Evolutionary conservation across 1,140 invertebrate species (phyloP).

Genomic region (Ylistrum balloti): DNA sequence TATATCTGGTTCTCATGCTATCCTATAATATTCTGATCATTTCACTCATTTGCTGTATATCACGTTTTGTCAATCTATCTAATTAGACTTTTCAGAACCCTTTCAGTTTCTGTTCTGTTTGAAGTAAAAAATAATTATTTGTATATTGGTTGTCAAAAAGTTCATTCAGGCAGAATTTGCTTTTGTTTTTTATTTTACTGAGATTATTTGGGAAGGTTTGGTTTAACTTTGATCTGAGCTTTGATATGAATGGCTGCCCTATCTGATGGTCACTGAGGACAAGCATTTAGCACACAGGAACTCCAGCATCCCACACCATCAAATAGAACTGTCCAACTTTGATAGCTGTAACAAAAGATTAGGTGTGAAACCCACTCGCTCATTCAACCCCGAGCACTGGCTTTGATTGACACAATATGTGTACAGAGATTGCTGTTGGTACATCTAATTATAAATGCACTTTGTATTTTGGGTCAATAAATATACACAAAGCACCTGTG

Average conservation of each 20-base stretch:
- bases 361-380: background rate
- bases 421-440: background rate
- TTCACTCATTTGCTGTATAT: background rate
- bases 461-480: background rate
- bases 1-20: background rate
- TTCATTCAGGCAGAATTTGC: too few species aligned
- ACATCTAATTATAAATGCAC: background rate
- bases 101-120: background rate
- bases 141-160: background rate
- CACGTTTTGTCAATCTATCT: background rate
- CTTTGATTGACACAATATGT: background rate
- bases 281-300: background rate
- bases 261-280: background rate
- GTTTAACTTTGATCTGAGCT: background rate
- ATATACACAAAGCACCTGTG: background rate
- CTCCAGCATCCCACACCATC: background rate
- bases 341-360: background rate
- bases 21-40: background rate
- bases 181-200: background rate
- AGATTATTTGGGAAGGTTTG: slow-evolving; percentile 18
- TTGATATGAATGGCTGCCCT: background rate
- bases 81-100: background rate
- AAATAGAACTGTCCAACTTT: background rate
- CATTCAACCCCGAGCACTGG: background rate
- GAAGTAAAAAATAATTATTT: background rate